phyloP scores from a whole-genome alignment of 2,797 vertebrate species.

The Sebastes steindachneri region DNA sequence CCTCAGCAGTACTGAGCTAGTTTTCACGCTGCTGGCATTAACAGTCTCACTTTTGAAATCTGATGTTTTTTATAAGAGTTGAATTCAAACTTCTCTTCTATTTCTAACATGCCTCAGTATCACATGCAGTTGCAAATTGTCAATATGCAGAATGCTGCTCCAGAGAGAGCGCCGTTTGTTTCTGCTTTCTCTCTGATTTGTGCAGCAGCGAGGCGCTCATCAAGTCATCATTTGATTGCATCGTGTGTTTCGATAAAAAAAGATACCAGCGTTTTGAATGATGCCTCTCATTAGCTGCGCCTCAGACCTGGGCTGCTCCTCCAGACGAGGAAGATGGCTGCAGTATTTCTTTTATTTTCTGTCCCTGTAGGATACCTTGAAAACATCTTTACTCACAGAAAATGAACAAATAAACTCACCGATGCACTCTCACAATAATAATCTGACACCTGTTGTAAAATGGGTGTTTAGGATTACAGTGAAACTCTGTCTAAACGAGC shows the following conservation, averaged over 20 bases:
- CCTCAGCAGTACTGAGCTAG: background rate
- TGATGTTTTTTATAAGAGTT: slow-evolving; percentile 9
- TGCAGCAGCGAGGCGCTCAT: slow-evolving; percentile 44
- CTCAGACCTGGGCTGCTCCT: slow-evolving; percentile 8
- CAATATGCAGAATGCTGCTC: slow-evolving; percentile 21
- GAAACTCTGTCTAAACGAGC: slow-evolving; percentile 34
- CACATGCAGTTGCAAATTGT: slow-evolving; percentile 15
- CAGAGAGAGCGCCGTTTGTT: background rate
- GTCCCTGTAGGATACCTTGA: background rate
- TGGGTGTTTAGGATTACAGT: slow-evolving; percentile 3
- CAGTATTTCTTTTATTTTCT: background rate
- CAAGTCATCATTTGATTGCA: slow-evolving; percentile 59
- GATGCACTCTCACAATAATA: background rate
- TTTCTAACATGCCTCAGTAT: slow-evolving; percentile 17
- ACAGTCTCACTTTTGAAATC: background rate
- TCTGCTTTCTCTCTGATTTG: slow-evolving; percentile 40
- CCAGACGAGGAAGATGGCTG: slow-evolving; percentile 2
- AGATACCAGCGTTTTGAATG: slow-evolving; percentile 28
- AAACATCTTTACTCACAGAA: background rate
- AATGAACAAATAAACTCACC: slow-evolving; percentile 1
- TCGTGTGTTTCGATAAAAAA: slow-evolving; percentile 35
- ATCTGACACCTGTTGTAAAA: background rate
- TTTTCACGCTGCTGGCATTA: background rate
- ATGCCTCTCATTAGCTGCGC: slow-evolving; percentile 55
- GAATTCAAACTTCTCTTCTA: background rate